A percentile compares a stretch with the other conserved stretches of the same genome.
These are phyloP conservation scores for Microvelia longipes DNA, from an alignment of 1,140 invertebrate species.

Conservation along the genomic window DNA sequence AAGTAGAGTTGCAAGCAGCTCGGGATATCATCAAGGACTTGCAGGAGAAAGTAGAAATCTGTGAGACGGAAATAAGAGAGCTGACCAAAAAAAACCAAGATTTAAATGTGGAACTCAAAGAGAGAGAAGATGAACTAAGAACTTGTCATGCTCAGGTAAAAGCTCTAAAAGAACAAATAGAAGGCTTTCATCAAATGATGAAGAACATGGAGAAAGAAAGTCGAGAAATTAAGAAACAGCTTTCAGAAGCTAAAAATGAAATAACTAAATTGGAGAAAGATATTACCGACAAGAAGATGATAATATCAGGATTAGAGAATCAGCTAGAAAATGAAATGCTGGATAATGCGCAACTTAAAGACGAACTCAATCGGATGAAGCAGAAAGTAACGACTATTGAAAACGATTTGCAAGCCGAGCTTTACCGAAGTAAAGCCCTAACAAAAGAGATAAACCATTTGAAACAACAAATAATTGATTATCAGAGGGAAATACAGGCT, in stretches of 20 bases:
- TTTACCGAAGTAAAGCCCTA: neutral
- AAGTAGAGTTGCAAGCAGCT: slow-evolving; percentile 1
- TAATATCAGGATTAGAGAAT: slow-evolving; percentile 6
- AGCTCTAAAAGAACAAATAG: slow-evolving; percentile 8
- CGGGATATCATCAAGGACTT: neutral
- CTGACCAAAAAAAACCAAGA: neutral
- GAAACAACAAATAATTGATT: neutral
- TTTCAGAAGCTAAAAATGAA: neutral
- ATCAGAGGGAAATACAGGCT: neutral
- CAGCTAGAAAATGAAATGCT: slow-evolving; percentile 6
- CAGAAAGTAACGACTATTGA: slow-evolving; percentile 1
- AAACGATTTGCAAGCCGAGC: neutral
- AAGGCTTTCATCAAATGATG: slow-evolving; percentile 8
- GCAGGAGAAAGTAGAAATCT: neutral
- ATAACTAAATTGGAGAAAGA: slow-evolving; percentile 6
- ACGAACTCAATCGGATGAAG: slow-evolving; percentile 2
- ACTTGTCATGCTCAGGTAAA: neutral
- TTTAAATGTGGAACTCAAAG: slow-evolving; percentile 1
- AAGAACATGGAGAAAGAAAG: slow-evolving; percentile 3
- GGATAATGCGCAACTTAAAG: slow-evolving; percentile 11
- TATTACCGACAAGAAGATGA: slow-evolving; percentile 1
- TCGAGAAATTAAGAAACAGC: neutral
- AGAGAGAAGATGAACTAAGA: neutral
- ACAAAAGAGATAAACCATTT: neutral
- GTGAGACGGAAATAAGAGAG: neutral